Base-by-base conservation (phyloP, 2,888 invertebrate species). In the Chloroclystis v-ata region DNA sequence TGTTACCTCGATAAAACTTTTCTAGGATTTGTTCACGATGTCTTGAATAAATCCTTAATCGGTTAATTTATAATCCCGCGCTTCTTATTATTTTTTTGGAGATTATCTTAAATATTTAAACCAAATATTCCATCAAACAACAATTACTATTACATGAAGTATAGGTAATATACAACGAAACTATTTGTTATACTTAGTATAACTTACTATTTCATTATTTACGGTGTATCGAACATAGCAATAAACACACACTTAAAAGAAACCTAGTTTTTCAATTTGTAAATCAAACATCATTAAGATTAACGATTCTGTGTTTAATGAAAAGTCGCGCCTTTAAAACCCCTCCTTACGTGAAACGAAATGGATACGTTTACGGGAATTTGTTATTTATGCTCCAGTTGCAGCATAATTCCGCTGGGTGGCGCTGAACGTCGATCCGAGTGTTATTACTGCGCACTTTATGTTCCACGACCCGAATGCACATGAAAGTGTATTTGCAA, bases 291-390 rank as follows among this genome's bases (percentile, higher is more conserved):
- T 24, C 35, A 35, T 35, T 35, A 24, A 3, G 35, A n/a, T n/a
- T n/a, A n/a, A n/a, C n/a, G n/a, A n/a, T n/a, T n/a, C n/a, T n/a
- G n/a, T n/a, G n/a, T n/a, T n/a, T n/a, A n/a, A n/a, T n/a, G n/a
- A n/a, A n/a, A n/a, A 30, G 43, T 49, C 57, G 65, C 51, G 12
- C 10, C n/a, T 46, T 37, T 16, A 50, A 37, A 65, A 65, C 49
- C 25, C 13, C 47, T 39, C 67, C 65, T 69, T 74, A 65, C 65
- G 78, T 76, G 78, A 78, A 81, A 67, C 68, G 82, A 77, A 82
- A 83, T 79, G 79, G 82, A 82, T 82, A 81, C 81, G 78, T 82
- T 81, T 75, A 70, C 74, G 68, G 75, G 70, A 71, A 70, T 67
- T 69, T 66, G 72, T 75, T 77, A 82, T 82, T 81, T 82, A 82